These are phyloP conservation scores for Drosophila triauraria DNA, from an alignment of 1,140 invertebrate genomes.

Conservation along the genomic window DNA sequence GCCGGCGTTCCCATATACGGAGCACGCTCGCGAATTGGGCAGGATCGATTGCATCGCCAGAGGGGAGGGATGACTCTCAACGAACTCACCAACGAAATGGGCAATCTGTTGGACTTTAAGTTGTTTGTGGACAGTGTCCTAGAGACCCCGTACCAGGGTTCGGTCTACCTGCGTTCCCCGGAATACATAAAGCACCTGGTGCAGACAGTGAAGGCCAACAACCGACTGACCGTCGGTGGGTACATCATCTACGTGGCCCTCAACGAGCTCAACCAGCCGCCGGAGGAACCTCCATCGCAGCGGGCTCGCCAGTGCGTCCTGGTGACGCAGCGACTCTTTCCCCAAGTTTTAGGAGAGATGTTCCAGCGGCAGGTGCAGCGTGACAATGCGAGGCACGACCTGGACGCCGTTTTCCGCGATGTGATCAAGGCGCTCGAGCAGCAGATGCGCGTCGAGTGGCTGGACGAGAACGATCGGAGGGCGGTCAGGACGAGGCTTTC, in stretches of 20 bases:
- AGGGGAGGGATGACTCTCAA: slow-evolving; percentile 24
- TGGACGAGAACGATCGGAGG: slow-evolving; percentile 66
- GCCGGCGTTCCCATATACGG: background rate
- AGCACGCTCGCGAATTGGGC: slow-evolving; percentile 50
- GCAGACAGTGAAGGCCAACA: slow-evolving; percentile 35
- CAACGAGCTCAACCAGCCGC: slow-evolving; percentile 61
- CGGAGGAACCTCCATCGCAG: slow-evolving; percentile 35
- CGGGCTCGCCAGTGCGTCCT: slow-evolving; percentile 56
- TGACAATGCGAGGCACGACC: slow-evolving; percentile 49
- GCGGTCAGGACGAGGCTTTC: slow-evolving; percentile 45
- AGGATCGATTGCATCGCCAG: slow-evolving; percentile 56
- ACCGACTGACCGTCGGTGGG: slow-evolving; percentile 52
- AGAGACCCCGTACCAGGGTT: slow-evolving; percentile 23
- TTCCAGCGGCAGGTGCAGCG: slow-evolving; percentile 65
- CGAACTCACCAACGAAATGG: slow-evolving; percentile 51
- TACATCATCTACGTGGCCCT: slow-evolving; percentile 77
- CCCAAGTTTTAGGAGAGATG: slow-evolving; percentile 68
- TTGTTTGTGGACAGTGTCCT: slow-evolving; percentile 58
- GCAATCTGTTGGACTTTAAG: slow-evolving; percentile 58
- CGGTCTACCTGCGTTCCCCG: slow-evolving; percentile 58
- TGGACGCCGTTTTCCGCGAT: slow-evolving; percentile 58
- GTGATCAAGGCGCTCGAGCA: slow-evolving; percentile 65
- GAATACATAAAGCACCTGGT: slow-evolving; percentile 64
- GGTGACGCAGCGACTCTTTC: slow-evolving; percentile 61
- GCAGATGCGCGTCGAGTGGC: slow-evolving; percentile 59